phyloP scores from a whole-genome alignment of 2,797 vertebrate genomes.

The Oreonectes daqikongensis region DNA sequence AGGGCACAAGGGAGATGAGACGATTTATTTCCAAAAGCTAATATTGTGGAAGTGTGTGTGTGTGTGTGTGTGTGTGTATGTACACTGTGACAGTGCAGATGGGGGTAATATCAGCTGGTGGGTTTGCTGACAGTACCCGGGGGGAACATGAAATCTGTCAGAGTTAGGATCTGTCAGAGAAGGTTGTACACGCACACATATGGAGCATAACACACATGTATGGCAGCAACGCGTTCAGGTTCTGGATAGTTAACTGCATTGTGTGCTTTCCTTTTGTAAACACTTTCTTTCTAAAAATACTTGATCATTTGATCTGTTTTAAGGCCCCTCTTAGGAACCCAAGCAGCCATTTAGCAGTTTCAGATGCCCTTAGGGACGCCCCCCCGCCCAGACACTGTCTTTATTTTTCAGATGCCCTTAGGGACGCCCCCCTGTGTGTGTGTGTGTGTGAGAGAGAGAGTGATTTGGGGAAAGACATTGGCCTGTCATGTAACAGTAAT shows the following conservation, averaged over 20 bases:
- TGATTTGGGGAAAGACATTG: conserved; percentile 11
- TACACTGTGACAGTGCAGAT: conserved; percentile 23
- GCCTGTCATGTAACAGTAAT: conserved; percentile 81
- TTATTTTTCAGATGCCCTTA: conserved; percentile 58
- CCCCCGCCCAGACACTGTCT: neutral
- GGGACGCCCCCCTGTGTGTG: neutral
- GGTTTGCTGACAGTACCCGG: conserved; percentile 12
- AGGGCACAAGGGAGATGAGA: conserved; percentile 13
- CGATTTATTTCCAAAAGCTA: conserved; percentile 42
- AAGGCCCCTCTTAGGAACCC: conserved; percentile 79
- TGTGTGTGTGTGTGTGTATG: conserved; percentile 17
- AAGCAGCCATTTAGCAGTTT: conserved; percentile 87
- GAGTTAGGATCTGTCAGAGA: conserved; percentile 13
- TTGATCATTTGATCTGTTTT: conserved; percentile 84
- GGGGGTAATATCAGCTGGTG: conserved; percentile 45
- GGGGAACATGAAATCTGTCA: conserved; percentile 18
- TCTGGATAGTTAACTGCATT: no score
- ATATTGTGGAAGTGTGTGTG: conserved; percentile 33
- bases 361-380: conserved; percentile 63
- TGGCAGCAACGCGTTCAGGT: no score
- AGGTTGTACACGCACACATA: conserved; percentile 1
- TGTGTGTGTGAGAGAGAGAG: neutral
- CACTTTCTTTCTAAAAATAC: conserved; percentile 5
- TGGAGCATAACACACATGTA: neutral
- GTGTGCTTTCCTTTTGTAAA: no score